phyloP scores from a whole-genome alignment of 2,888 invertebrate genomes.

The Agrotis puta region DNA sequence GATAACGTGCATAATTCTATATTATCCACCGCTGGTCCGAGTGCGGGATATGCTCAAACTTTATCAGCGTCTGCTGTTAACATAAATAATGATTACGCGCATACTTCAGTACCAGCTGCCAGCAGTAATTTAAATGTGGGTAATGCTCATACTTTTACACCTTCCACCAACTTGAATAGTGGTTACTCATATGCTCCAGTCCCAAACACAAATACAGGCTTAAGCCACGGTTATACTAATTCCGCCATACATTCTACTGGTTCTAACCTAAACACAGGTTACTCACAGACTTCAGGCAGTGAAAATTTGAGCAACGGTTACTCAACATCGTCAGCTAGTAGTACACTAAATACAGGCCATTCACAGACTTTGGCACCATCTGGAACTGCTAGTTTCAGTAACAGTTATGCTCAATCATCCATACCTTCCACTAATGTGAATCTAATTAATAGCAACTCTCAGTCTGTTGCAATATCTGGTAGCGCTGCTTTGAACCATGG shows the following conservation, averaged over 20 bases:
- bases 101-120: not conserved
- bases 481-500: slow-evolving; percentile 9
- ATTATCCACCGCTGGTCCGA: not conserved
- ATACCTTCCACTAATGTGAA: slow-evolving; percentile 9
- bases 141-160: slow-evolving; percentile 8
- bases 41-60: slow-evolving; percentile 17
- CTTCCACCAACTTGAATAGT: slow-evolving; percentile 18
- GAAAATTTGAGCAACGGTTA: slow-evolving; percentile 11
- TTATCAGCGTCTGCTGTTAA: slow-evolving; percentile 1
- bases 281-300: slow-evolving; percentile 13
- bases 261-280: slow-evolving; percentile 8
- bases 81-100: slow-evolving; percentile 23
- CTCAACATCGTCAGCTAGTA: slow-evolving; percentile 5
- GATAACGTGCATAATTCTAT: slow-evolving; percentile 15
- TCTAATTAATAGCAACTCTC: slow-evolving; percentile 20
- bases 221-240: slow-evolving; percentile 3
- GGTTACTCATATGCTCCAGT: slow-evolving; percentile 21
- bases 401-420: slow-evolving; percentile 25
- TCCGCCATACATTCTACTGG: not conserved
- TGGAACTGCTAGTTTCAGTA: slow-evolving; percentile 5
- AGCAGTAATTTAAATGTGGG: slow-evolving; percentile 22
- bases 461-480: not conserved
- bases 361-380: slow-evolving; percentile 19
- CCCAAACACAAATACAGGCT: not conserved
- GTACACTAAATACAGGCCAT: slow-evolving; percentile 34